These are phyloP conservation scores for Dromas ardeola DNA, from an alignment of 2,113 vertebrate species.

Conservation along the genomic window DNA sequence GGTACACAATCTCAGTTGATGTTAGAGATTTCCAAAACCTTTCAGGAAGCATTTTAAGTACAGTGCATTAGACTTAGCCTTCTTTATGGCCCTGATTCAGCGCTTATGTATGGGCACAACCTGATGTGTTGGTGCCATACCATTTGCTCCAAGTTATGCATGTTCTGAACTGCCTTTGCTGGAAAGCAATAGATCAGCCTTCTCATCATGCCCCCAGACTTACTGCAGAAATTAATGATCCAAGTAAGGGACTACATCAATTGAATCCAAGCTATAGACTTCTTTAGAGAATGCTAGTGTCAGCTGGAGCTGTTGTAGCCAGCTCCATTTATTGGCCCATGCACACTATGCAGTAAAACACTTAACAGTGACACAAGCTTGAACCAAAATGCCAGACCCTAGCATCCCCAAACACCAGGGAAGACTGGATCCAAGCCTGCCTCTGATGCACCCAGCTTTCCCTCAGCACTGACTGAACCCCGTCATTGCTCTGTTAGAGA, in stretches of 20 bases:
- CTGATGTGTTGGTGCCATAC: not conserved
- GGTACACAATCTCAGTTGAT: not conserved
- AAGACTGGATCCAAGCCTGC: not conserved
- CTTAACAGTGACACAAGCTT: not conserved
- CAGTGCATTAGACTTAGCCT: not conserved
- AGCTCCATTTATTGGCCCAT: not conserved
- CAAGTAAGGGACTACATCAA: not conserved
- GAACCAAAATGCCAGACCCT: not conserved
- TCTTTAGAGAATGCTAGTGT: not conserved
- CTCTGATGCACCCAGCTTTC: not conserved
- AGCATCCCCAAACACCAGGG: not conserved
- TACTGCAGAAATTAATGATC: slow-evolving; percentile 6
- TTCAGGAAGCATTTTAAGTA: not conserved
- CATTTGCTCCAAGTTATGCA: not conserved
- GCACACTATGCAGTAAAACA: not conserved
- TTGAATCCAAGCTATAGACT: not conserved
- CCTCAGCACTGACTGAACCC: not conserved
- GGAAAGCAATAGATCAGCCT: not conserved
- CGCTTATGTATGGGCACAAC: not conserved
- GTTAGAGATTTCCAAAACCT: not conserved
- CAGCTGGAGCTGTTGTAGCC: not conserved
- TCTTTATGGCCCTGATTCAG: slow-evolving; percentile 1
- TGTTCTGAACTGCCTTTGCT: not conserved
- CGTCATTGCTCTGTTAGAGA: not conserved
- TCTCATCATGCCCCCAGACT: not conserved